These are phyloP conservation scores for Adoxophyes honmai DNA, from an alignment of 1,140 invertebrate genomes.

Conservation along the genomic window DNA sequence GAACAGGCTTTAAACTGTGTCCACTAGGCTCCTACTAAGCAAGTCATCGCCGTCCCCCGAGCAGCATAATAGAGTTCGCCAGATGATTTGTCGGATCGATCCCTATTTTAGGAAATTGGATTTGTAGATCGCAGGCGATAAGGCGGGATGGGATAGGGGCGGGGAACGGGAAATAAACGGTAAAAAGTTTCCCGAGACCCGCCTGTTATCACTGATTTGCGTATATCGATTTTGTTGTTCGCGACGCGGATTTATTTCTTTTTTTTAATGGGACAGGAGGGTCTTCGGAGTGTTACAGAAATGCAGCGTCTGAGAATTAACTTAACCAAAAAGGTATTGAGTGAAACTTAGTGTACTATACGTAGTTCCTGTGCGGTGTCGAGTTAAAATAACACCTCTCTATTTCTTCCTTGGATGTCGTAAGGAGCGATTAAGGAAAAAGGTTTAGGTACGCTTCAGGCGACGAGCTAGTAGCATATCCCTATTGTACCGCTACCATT, in stretches of 20 bases:
- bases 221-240: slow-evolving; percentile 54
- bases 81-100: slow-evolving; percentile 77
- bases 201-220: slow-evolving; percentile 65
- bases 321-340: too few relatives aligned
- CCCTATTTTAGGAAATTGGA: slow-evolving; percentile 78
- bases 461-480: too few relatives aligned
- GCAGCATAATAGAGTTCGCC: slow-evolving; percentile 62
- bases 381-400: too few relatives aligned
- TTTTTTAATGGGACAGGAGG: slow-evolving; percentile 23
- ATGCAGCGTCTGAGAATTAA: not conserved
- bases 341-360: too few relatives aligned
- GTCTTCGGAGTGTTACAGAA: not conserved
- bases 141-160: slow-evolving; percentile 24
- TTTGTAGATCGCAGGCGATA: slow-evolving; percentile 69
- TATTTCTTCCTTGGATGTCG: too few relatives aligned
- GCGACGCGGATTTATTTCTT: slow-evolving; percentile 40
- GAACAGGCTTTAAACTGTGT: not conserved
- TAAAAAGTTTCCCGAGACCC: slow-evolving; percentile 44
- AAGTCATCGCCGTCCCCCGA: slow-evolving; percentile 12
- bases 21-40: slow-evolving; percentile 1
- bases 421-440: too few relatives aligned
- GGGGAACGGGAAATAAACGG: slow-evolving; percentile 36
- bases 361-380: too few relatives aligned
- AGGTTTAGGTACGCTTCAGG: too few relatives aligned
- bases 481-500: too few relatives aligned